Conservation (phyloP, 1,140 invertebrate genomes). For the Megalonaias nervosa region DNA sequence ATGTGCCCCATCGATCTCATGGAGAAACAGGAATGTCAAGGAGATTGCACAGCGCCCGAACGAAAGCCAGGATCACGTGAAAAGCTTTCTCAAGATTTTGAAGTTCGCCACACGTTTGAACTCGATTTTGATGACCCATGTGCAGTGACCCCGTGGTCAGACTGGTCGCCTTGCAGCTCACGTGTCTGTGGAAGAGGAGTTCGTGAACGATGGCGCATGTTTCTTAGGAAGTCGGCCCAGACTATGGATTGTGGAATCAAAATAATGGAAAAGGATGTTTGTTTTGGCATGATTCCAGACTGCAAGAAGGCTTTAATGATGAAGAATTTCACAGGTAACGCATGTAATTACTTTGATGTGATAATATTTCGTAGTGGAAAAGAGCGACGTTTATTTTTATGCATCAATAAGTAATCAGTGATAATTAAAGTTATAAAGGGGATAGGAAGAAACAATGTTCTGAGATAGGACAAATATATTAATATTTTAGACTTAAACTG, state of each 20-base stretch:
- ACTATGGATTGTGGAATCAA: constrained; percentile 53
- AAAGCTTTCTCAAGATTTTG: constrained; percentile 59
- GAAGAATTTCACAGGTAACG: constrained; percentile 66
- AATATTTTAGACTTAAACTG: no score
- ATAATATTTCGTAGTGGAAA: background rate
- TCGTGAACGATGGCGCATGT: constrained; percentile 61
- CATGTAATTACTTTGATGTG: background rate
- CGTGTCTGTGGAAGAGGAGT: constrained; percentile 72
- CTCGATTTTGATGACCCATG: constrained; percentile 65
- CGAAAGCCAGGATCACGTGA: constrained; percentile 65
- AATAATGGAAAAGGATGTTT: constrained; percentile 63
- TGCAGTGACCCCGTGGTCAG: constrained; percentile 74
- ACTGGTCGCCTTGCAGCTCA: constrained; percentile 78
- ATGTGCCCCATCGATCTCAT: constrained; percentile 70
- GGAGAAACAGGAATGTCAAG: constrained; percentile 71
- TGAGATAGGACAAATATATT: no score
- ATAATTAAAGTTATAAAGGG: no score
- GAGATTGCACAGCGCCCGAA: constrained; percentile 44
- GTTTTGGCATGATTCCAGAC: constrained; percentile 54
- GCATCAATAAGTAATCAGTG: background rate
- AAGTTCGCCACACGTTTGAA: constrained; percentile 50
- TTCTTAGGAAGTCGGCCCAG: constrained; percentile 46
- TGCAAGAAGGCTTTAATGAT: constrained; percentile 64
- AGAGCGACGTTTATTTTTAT: background rate
- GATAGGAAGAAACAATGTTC: no score